These are phyloP conservation scores for Drosophila sproati DNA, from an alignment of 1,140 invertebrate genomes.

Conservation along the genomic window DNA sequence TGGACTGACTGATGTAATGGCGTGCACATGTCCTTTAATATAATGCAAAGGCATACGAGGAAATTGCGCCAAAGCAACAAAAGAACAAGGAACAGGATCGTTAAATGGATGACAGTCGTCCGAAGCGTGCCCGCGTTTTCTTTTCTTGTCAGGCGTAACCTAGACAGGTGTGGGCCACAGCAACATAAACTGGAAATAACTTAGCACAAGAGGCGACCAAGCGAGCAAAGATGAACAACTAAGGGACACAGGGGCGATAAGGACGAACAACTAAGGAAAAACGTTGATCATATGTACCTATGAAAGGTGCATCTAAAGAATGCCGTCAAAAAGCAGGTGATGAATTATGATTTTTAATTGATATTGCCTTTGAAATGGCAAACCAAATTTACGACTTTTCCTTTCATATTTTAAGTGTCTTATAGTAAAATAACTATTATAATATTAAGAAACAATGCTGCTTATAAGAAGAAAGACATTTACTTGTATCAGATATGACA, in stretches of 20 bases:
- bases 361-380: slow-evolving; percentile 9
- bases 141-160: slow-evolving; percentile 61
- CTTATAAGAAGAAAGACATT: too few relatives aligned
- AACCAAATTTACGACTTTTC: not conserved
- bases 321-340: slow-evolving; percentile 36
- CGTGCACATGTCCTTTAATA: slow-evolving; percentile 75
- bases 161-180: slow-evolving; percentile 73
- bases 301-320: slow-evolving; percentile 34
- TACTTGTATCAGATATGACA: too few relatives aligned
- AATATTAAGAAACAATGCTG: too few relatives aligned
- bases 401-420: too few relatives aligned
- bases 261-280: slow-evolving; percentile 37
- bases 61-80: slow-evolving; percentile 73
- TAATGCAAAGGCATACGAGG: slow-evolving; percentile 34
- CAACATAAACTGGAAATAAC: slow-evolving; percentile 70
- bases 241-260: not conserved
- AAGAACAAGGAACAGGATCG: slow-evolving; percentile 56
- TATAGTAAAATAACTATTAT: too few relatives aligned
- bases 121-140: slow-evolving; percentile 66
- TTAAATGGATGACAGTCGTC: slow-evolving; percentile 62
- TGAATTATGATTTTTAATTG: slow-evolving; percentile 50
- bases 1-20: slow-evolving; percentile 39
- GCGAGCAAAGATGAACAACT: slow-evolving; percentile 30
- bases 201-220: slow-evolving; percentile 59
- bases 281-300: slow-evolving; percentile 7